These are phyloP conservation scores for Piaya cayana DNA, from an alignment of 2,113 vertebrate species.

Conservation along the genomic window DNA sequence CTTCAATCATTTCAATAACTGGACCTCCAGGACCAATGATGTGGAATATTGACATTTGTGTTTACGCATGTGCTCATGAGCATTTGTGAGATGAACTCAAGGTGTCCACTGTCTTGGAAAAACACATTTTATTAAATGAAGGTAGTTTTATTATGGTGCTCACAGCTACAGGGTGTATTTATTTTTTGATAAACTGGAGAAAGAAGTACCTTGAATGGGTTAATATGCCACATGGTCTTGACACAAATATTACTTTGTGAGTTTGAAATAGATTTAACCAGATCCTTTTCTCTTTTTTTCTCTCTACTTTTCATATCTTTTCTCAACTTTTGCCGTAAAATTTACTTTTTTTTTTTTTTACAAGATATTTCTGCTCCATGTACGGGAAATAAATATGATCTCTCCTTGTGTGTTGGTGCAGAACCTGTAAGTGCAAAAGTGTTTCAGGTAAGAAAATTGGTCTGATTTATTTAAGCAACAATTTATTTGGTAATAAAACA, in stretches of 20 bases:
- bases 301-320: neutral
- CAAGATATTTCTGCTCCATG: neutral
- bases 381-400: neutral
- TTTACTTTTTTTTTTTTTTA: neutral
- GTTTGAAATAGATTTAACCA: neutral
- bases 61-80: neutral
- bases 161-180: accelerated
- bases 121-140: neutral
- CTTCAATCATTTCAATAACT: neutral
- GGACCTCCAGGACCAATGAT: neutral
- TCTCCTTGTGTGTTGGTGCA: accelerated
- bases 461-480: neutral
- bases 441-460: neutral
- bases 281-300: neutral
- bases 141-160: neutral
- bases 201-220: neutral
- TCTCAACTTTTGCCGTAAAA: neutral
- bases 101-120: neutral
- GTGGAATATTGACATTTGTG: neutral
- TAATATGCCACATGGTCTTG: neutral
- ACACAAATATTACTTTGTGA: neutral
- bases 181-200: neutral
- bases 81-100: neutral
- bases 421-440: neutral
- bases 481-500: neutral